phyloP scores from a whole-genome alignment of 2,113 vertebrate genomes.

The Alethe diademata region DNA sequence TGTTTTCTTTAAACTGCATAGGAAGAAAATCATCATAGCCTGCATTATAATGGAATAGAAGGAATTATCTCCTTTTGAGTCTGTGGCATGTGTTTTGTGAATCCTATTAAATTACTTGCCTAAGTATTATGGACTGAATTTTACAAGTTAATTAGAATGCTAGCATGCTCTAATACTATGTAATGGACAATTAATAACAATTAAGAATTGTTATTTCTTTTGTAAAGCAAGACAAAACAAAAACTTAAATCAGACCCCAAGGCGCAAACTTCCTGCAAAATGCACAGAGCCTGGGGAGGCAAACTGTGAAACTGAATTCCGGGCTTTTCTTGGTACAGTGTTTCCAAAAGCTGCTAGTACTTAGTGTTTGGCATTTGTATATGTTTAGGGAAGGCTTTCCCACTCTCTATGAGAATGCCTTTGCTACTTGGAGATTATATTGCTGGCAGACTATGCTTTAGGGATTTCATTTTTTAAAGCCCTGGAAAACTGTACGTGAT shows the following conservation, averaged over 20 bases:
- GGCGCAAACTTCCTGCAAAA: neutral
- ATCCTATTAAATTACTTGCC: neutral
- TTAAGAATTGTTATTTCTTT: neutral
- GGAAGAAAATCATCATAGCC: neutral
- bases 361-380: neutral
- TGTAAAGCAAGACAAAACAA: neutral
- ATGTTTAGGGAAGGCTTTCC: neutral
- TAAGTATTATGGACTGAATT: neutral
- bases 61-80: neutral
- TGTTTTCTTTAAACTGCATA: neutral
- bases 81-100: neutral
- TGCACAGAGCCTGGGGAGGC: neutral
- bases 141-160: constrained; percentile 6
- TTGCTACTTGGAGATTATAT: neutral
- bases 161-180: neutral
- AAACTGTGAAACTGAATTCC: neutral
- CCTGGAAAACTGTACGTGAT: neutral
- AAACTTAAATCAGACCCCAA: neutral
- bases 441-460: neutral
- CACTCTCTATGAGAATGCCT: neutral
- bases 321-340: neutral
- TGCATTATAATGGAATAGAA: neutral
- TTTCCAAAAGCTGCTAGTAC: neutral
- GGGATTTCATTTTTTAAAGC: neutral
- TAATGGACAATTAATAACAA: neutral